Conservation (phyloP, 2,888 invertebrate genomes). For the Ichneumon xanthorius region DNA sequence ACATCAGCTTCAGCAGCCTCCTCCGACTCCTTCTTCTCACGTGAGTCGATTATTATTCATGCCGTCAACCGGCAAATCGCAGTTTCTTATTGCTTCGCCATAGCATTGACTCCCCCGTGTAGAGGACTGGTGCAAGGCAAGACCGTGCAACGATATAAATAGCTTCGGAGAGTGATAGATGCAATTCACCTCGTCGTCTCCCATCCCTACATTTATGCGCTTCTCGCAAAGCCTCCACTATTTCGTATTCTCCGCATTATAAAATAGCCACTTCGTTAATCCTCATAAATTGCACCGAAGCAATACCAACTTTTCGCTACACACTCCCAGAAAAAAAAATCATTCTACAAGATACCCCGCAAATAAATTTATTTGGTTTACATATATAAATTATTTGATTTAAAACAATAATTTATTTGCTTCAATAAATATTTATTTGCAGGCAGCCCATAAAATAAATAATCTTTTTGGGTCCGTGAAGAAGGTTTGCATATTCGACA, state of each 20-base stretch:
- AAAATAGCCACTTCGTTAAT: conserved; percentile 2
- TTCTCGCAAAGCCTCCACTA: not conserved
- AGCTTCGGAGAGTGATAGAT: conserved; percentile 58
- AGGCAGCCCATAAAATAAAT: not conserved
- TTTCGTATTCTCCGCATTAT: conserved; percentile 23
- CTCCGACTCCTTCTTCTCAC: conserved; percentile 51
- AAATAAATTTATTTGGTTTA: not conserved
- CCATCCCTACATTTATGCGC: conserved; percentile 36
- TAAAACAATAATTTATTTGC: not conserved
- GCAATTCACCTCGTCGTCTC: conserved; percentile 50
- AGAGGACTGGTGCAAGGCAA: conserved; percentile 17
- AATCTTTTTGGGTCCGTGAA: not conserved
- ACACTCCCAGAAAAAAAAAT: not conserved
- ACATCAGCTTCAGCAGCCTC: not conserved
- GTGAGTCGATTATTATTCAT: conserved; percentile 70
- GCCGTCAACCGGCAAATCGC: conserved; percentile 65
- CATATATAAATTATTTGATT: too few species aligned
- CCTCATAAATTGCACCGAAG: conserved; percentile 17
- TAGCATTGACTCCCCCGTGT: conserved; percentile 49
- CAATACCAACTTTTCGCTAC: conserved; percentile 50
- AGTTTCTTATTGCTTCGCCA: conserved; percentile 66
- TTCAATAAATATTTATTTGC: not conserved
- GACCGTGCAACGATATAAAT: conserved; percentile 58
- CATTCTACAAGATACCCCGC: not conserved
- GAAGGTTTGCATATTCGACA: too few species aligned